A percentile compares a stretch with the other conserved stretches of the same genome.
These are phyloP conservation scores for Neopipo cinnamomea DNA, from an alignment of 2,113 vertebrate species.

Conservation along the genomic window DNA sequence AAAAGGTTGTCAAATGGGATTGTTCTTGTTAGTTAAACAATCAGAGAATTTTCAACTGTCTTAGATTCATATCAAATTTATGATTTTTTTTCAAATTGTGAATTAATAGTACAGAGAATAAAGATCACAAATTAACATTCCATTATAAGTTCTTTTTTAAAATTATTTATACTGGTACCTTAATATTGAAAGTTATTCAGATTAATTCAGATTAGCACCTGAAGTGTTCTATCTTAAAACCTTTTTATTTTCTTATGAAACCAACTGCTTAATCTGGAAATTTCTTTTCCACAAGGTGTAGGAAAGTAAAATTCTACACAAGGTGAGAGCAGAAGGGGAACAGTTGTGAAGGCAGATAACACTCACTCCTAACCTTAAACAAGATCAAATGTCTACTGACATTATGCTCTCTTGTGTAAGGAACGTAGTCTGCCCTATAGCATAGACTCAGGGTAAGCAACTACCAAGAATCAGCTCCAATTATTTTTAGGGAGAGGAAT, in stretches of 20 bases:
- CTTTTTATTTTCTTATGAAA: neutral
- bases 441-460: neutral
- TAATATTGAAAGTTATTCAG: neutral
- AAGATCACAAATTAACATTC: neutral
- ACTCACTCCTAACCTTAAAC: neutral
- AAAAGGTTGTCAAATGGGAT: neutral
- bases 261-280: neutral
- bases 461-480: neutral
- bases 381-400: neutral
- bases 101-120: neutral
- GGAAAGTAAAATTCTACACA: neutral
- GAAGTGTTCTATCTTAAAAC: neutral
- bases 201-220: neutral
- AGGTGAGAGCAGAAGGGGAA: neutral
- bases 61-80: neutral
- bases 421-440: neutral
- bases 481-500: conserved; percentile 52
- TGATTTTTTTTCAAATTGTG: accelerated
- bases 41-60: neutral
- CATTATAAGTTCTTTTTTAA: neutral
- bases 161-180: neutral
- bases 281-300: neutral
- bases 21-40: neutral
- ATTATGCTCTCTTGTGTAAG: neutral
- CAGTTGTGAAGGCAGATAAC: neutral